Evolutionary conservation across 1,140 invertebrate species (phyloP).

Genomic region (Drosophila mauritiana): DNA sequence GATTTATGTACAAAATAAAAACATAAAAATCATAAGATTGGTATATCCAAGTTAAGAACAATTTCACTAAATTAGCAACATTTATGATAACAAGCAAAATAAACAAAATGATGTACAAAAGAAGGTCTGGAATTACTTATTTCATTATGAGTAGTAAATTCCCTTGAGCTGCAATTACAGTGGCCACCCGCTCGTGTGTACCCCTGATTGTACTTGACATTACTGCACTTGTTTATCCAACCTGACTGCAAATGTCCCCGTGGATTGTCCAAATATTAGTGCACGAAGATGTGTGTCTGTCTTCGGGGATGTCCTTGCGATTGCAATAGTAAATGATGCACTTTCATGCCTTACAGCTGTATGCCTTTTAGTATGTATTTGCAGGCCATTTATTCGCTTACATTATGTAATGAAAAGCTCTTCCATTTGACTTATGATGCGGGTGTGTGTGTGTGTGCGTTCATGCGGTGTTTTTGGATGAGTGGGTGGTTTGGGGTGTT

Average conservation of each 20-base stretch:
- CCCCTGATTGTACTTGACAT: conserved; percentile 46
- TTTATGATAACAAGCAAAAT: neutral
- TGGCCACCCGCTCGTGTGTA: conserved; percentile 17
- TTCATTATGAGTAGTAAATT: conserved; percentile 11
- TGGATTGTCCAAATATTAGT: conserved; percentile 30
- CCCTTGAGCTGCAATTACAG: conserved; percentile 34
- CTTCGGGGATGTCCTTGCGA: conserved; percentile 41
- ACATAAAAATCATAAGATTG: neutral
- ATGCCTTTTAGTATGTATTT: conserved; percentile 20
- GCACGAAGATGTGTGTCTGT: conserved; percentile 5
- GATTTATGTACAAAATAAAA: neutral
- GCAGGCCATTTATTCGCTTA: conserved; percentile 28
- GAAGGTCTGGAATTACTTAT: neutral
- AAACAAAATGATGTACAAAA: neutral
- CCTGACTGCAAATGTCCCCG: conserved; percentile 29
- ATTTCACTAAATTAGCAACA: neutral
- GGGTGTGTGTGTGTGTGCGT: conserved; percentile 25
- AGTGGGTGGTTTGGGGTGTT: conserved; percentile 5
- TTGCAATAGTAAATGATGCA: conserved; percentile 34
- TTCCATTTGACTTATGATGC: conserved; percentile 25
- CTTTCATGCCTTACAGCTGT: conserved; percentile 41
- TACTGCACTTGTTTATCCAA: conserved; percentile 37
- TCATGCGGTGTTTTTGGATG: neutral
- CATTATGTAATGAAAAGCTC: conserved; percentile 58
- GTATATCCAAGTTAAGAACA: no score